These are phyloP conservation scores for Salpingus planirostris DNA, from an alignment of 2,888 invertebrate species.

Conservation along the genomic window DNA sequence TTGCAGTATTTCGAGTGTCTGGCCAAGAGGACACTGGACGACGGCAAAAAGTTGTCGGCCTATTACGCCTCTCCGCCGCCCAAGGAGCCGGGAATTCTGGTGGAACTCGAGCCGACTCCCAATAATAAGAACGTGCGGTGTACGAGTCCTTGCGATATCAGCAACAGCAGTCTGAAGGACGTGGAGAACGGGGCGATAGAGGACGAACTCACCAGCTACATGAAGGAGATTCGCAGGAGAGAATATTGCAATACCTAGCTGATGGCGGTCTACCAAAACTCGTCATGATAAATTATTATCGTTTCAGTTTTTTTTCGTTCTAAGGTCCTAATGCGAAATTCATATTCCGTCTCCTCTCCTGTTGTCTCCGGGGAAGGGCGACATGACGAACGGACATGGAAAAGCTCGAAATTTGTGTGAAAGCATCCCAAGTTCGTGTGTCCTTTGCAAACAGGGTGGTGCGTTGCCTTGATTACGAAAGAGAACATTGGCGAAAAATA, in stretches of 20 bases:
- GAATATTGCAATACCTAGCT: constrained; percentile 15
- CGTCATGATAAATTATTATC: too few relatives aligned
- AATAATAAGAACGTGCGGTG: constrained; percentile 4
- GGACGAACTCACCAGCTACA: constrained; percentile 43
- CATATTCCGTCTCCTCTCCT: too few relatives aligned
- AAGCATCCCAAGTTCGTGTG: too few relatives aligned
- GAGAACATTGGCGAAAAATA: too few relatives aligned
- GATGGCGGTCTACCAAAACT: too few relatives aligned
- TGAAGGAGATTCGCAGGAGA: constrained; percentile 24
- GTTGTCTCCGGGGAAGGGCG: too few relatives aligned
- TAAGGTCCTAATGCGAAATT: too few relatives aligned
- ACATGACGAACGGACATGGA: too few relatives aligned
- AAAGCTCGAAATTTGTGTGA: too few relatives aligned
- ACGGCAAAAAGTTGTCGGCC: constrained; percentile 13
- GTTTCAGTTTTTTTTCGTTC: too few relatives aligned
- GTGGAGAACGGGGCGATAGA: constrained; percentile 38
- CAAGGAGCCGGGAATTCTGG: constrained; percentile 9
- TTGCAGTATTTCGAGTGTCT: constrained; percentile 18
- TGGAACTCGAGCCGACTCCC: constrained; percentile 4
- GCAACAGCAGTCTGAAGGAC: constrained; percentile 41
- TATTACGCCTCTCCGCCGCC: constrained; percentile 11
- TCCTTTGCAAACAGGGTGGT: too few relatives aligned
- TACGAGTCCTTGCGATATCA: constrained; percentile 35
- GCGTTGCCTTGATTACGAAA: too few relatives aligned
- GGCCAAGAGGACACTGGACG: constrained; percentile 15